Evolutionary conservation across 2,797 vertebrate species (phyloP), one percentile per base, ranked within the genome.

Genomic region (Rhynchonycteris naso): DNA sequence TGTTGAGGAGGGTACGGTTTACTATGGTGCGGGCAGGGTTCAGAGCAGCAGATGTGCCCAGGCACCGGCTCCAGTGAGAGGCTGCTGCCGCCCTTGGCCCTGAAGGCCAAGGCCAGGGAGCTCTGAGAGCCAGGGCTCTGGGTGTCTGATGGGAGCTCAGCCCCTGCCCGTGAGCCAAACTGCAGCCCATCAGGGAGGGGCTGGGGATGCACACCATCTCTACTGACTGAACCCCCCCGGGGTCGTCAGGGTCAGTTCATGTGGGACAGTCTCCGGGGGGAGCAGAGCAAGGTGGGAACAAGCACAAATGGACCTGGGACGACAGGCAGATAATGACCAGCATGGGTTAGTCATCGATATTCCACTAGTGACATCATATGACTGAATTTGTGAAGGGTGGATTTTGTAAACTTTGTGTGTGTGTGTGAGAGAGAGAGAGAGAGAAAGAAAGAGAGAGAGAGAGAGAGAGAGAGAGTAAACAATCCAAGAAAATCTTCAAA

Each of bases 221-320:
- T 35, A 4, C 15, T 11, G 50, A 6, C 33, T n/a, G 33, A 71
- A n/a, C 24, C 43, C 56, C 28, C 4, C 19, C 12, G 18, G n/a
- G 56, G 30, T 30, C 14, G 38, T 13, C 38, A 0, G 7, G 10
- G 4, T 2, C 19, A 1, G 2, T 14, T 9, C 35, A 1, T 24
- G 4, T 7, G 4, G 33, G 4, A 38, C 35, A 3, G 3, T 28
- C 26, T 82, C n/a, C 10, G 18, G 38, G 50, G 50, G 33, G 7
- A 4, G 33, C 68, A 33, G 56, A 26, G 13, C 33, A 19, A 21
- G 18, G 22, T 0, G 0, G 21, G 8, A 30, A 24, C 30, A 6
- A 66, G 15, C 10, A 47, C 8, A n/a, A 7, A 15, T 0, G 0
- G 4, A 7, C 54, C 81, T 82, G 12, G 26, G 66, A 35, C 22